A percentile compares a stretch with the other conserved stretches of the same genome.
These are phyloP conservation scores for Coelopa pilipes DNA, from an alignment of 2,888 invertebrate species.

Conservation along the genomic window DNA sequence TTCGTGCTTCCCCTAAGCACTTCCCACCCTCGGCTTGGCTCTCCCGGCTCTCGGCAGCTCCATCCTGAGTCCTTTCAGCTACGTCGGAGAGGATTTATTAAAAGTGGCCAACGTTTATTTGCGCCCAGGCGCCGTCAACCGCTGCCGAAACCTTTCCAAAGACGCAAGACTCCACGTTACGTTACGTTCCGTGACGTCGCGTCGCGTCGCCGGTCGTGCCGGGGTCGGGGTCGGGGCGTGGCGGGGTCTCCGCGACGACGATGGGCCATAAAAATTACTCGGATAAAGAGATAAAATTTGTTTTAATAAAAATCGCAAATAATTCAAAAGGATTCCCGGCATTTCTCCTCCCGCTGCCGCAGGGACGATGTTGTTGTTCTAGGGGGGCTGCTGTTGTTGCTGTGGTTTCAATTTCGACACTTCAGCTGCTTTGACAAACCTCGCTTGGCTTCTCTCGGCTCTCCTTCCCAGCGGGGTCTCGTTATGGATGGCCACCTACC, in stretches of 20 bases:
- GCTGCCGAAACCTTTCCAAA: constrained; percentile 12
- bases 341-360: background rate
- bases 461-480: background rate
- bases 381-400: background rate
- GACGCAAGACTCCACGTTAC: constrained; percentile 20
- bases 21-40: background rate
- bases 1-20: constrained; percentile 1
- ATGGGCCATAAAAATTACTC: constrained; percentile 38
- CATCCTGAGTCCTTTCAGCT: background rate
- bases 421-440: constrained; percentile 15
- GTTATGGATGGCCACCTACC: background rate
- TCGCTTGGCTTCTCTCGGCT: constrained; percentile 4
- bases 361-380: background rate
- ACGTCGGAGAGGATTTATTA: constrained; percentile 31
- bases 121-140: constrained; percentile 9
- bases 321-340: constrained; percentile 37
- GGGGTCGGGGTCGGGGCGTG: no score
- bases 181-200: constrained; percentile 17
- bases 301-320: constrained; percentile 39
- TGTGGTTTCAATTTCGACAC: no score
- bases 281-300: constrained; percentile 38
- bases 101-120: constrained; percentile 39
- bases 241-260: background rate
- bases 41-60: background rate
- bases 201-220: no score